Evolutionary conservation across 2,888 invertebrate species (phyloP), one percentile per base, ranked within the genome.

Genomic region (Caenorhabditis zanzibari): DNA sequence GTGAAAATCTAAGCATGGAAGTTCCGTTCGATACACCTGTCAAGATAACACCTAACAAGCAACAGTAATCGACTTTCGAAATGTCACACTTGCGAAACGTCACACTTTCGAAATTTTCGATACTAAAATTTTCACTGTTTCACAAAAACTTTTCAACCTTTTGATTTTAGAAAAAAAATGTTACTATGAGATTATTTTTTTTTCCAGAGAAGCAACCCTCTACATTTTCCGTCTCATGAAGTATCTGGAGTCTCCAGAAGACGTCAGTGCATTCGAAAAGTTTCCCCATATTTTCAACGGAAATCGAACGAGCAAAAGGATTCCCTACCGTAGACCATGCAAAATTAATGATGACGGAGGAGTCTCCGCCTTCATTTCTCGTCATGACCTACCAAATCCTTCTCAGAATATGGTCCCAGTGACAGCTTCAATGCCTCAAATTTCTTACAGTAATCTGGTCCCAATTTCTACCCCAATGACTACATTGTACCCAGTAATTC

Each of bases 141-240:
- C 38, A 38, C 12, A 38, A 38, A 38, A 10, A 2, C 6, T 10
- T 12, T 38, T 12, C 6, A 38, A 38, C 10, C 12, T 12, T 12
- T 6, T 12, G 38, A 38, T 2, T 10, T 38, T 32, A 32, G 5
- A 32, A 6, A 19, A 49, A 19, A 7, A 0, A 2, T 19, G 22
- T 19, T 7, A 49, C 0, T 14, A 54, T 49, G 19, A 44, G 12
- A 19, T 22, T 5, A 41, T 6, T 6, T 22, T 24, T 2, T 16
- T 32, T 72, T 72, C 16, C 74, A 74, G 74, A 74, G 74, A 74
- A 74, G 74, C 74, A 1, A 19, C 44, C 2, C 32, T 38, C 28
- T 74, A 74, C 64, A 74, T 74, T 47, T 3, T 4, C 24, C 74
- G 74, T 26, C 74, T 74, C 22, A 3, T 7, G 22, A 2, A 47